Base-by-base conservation (phyloP, 2,888 invertebrate species). In the Baccha elongata region DNA sequence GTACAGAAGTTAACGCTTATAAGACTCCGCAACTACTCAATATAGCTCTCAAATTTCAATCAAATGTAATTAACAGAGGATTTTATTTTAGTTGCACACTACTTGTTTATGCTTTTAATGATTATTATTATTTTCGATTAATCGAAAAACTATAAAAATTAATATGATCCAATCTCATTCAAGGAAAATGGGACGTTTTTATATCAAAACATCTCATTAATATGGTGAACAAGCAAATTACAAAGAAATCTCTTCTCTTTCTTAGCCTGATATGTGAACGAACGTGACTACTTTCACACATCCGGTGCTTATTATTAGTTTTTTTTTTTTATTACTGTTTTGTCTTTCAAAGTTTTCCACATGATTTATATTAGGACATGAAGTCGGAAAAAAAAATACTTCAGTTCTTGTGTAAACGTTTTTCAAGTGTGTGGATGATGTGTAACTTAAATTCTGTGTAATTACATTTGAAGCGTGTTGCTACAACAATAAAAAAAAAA, bases 271-370 rank as follows among this genome's bases (percentile, higher is more conserved):
- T 5, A 11, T 19, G 4, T 2, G 6, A 11, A 40, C 4, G 11
- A 17, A 69, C 69, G 69, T 69, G 69, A 69, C 69, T 46, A 69
- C 32, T 48, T 69, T 67, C 15, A 35, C 26, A 52, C 52, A 65
- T 40, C 50, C 65, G 40, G 50, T 42, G 50, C 42, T 40, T 67
- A 52, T 53, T 67, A 67, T 52, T 42, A 52, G 37, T 67, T 37
- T 40, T 42, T 42, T 4, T 44, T 52, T 52, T 50, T 65, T n/a
- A n/a, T 21, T 35, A 23, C 42, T 15, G 29, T 7, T 44, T 60
- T 44, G 44, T 40, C 23, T 19, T 11, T n/a, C 8, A 55, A 21
- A 23, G 15, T 40, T 40, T 35, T 55, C 10, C 40, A 40, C 19
- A 17, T 19, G 37, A 19, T 37, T 19, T 11, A 1, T 55, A 37